Base-by-base conservation (phyloP, 1,140 invertebrate genomes). In the Ooceraea biroi region DNA sequence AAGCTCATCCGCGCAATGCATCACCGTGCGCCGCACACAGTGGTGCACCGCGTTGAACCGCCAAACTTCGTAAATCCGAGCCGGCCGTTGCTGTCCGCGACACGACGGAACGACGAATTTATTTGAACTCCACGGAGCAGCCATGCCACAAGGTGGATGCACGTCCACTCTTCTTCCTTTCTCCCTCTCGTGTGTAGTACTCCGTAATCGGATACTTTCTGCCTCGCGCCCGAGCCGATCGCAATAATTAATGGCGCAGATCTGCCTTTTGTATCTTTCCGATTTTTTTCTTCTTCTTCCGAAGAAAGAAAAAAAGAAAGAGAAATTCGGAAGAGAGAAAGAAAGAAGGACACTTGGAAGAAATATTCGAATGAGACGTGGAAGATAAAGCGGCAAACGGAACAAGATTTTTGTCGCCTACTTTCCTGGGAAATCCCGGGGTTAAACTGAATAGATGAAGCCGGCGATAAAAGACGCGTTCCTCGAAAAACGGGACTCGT, bases 221-320 rank as follows among this genome's bases (percentile, higher is more conserved):
- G 84, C 82, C 84, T 87, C 89, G 88, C 85, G 66, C n/a, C 55
- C 86, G 27, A 76, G 63, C 85, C 83, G 85, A 90, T 91, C 85
- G 87, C 88, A 84, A 91, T 92, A 92, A 92, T 92, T 92, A 91
- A 92, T 92, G 91, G 88, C 87, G 46, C 82, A 84, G 87, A 92
- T 91, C 68, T 82, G 85, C 80, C 84, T 83, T 85, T 82, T 85
- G 86, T 87, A 88, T 85, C 89, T 89, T 88, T 86, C 63, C 84
- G 71, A 88, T 90, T 88, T 83, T 52, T 87, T 46, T 25, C 14
- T 25, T 44, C 30, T 44, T 30, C 12, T 36, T n/a, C 19, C 1
- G 7, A 7, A 7, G 36, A 36, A 3, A 36, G 36, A 36, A 36
- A 36, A 7, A 11, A 14, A 14, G 30, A 46, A 19, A 57, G 30